These are phyloP conservation scores for Mythimna pallens DNA, from an alignment of 2,888 invertebrate species.

Conservation along the genomic window DNA sequence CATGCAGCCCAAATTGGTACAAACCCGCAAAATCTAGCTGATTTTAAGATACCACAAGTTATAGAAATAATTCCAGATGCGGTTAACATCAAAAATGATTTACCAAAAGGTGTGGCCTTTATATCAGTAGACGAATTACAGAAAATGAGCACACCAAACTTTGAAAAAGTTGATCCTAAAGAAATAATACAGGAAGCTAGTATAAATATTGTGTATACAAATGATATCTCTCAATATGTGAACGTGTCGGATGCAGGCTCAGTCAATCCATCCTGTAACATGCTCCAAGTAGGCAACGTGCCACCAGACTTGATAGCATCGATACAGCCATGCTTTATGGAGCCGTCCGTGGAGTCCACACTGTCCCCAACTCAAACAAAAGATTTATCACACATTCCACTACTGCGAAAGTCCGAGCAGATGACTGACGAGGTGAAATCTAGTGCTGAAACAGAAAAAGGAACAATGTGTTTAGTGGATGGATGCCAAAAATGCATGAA, in stretches of 20 bases:
- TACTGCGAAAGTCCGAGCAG: slow-evolving; percentile 69
- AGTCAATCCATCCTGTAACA: slow-evolving; percentile 73
- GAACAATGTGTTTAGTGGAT: slow-evolving; percentile 87
- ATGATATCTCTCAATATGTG: slow-evolving; percentile 82
- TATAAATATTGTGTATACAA: slow-evolving; percentile 87
- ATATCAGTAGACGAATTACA: slow-evolving; percentile 87
- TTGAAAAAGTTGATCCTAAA: slow-evolving; percentile 87
- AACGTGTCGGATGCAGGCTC: slow-evolving; percentile 76
- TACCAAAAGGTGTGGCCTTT: slow-evolving; percentile 85
- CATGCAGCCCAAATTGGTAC: slow-evolving; percentile 57
- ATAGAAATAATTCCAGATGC: slow-evolving; percentile 87
- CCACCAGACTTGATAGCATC: slow-evolving; percentile 87
- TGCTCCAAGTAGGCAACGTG: slow-evolving; percentile 82
- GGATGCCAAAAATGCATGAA: slow-evolving; percentile 91
- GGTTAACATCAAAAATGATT: slow-evolving; percentile 74
- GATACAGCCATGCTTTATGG: slow-evolving; percentile 73
- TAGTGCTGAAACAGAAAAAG: slow-evolving; percentile 65
- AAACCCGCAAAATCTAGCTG: slow-evolving; percentile 69
- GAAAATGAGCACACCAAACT: slow-evolving; percentile 87
- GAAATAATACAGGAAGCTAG: slow-evolving; percentile 88
- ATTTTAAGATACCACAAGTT: slow-evolving; percentile 85
- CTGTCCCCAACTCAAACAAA: slow-evolving; percentile 66
- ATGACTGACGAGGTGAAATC: slow-evolving; percentile 57
- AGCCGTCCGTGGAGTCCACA: slow-evolving; percentile 62
- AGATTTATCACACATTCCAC: slow-evolving; percentile 67